Evolutionary conservation across 2,888 invertebrate species (phyloP).

Genomic region (Cynaeus angustus): DNA sequence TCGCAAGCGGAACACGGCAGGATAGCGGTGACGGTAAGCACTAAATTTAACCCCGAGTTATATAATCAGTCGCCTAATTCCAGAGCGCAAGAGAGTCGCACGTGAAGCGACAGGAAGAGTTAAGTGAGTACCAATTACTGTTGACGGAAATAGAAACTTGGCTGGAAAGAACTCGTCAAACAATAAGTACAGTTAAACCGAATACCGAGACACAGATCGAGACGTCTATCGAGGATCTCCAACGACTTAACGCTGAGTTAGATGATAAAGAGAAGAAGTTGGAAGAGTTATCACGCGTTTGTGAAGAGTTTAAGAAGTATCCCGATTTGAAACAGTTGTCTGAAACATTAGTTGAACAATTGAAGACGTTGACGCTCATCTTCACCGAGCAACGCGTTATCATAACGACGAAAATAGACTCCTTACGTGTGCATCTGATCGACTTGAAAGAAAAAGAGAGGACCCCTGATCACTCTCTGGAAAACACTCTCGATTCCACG

Average conservation of each 20-base stretch:
- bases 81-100: constrained; percentile 75
- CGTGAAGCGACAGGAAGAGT: constrained; percentile 73
- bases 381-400: constrained; percentile 78
- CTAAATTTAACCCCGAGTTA: constrained; percentile 42
- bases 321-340: constrained; percentile 73
- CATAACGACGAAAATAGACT: constrained; percentile 77
- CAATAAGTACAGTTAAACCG: constrained; percentile 56
- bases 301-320: constrained; percentile 71
- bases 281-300: constrained; percentile 71
- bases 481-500: constrained; percentile 80
- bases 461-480: constrained; percentile 67
- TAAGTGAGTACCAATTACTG: constrained; percentile 74
- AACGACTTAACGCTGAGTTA: constrained; percentile 67
- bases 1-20: constrained; percentile 81
- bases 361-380: constrained; percentile 74
- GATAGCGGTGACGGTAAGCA: constrained; percentile 65
- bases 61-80: constrained; percentile 52
- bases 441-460: constrained; percentile 62
- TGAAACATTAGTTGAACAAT: constrained; percentile 73
- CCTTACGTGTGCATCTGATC: constrained; percentile 72
- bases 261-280: constrained; percentile 72
- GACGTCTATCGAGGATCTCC: constrained; percentile 64
- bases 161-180: constrained; percentile 71
- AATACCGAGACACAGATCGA: constrained; percentile 63
- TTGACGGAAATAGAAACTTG: constrained; percentile 75